Evolutionary conservation across 2,888 invertebrate species (phyloP).

Genomic region (Nomada ferruginata): DNA sequence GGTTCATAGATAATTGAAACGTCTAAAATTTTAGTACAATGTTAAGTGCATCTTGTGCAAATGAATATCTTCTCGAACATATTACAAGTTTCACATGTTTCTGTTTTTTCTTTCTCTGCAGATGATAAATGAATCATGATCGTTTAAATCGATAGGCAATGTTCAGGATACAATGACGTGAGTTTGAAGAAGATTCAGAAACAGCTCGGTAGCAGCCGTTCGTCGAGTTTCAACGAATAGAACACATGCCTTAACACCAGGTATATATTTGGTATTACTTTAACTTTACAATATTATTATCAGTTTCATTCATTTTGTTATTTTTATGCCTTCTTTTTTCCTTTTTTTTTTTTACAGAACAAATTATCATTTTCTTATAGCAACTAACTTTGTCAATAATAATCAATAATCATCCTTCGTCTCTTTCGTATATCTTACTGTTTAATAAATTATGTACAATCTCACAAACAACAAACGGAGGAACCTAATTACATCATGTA

Average conservation of each 20-base stretch:
- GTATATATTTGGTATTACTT: slow-evolving; percentile 83
- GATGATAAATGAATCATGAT: not conserved
- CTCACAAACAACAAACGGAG: slow-evolving; percentile 84
- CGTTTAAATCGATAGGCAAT: not conserved
- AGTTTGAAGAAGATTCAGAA: slow-evolving; percentile 20
- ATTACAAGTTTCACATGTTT: not conserved
- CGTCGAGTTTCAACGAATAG: slow-evolving; percentile 42
- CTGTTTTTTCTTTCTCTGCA: not conserved
- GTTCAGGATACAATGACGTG: slow-evolving; percentile 13
- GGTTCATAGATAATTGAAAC: not conserved
- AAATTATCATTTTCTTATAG: slow-evolving; percentile 77
- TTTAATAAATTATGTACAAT: slow-evolving; percentile 84
- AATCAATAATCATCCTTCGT: slow-evolving; percentile 73
- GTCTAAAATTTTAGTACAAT: not conserved
- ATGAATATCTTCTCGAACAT: not conserved
- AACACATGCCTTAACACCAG: slow-evolving; percentile 80
- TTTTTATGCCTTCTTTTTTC: slow-evolving; percentile 21
- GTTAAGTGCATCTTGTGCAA: slow-evolving; percentile 5
- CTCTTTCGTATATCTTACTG: slow-evolving; percentile 76
- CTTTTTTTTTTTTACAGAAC: slow-evolving; percentile 79
- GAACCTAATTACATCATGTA: slow-evolving; percentile 84
- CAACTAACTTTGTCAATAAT: slow-evolving; percentile 81
- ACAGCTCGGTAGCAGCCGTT: slow-evolving; percentile 17
- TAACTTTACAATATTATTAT: slow-evolving; percentile 83
- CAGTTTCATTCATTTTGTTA: slow-evolving; percentile 70